A percentile compares a stretch with the other conserved stretches of the same genome.
phyloP scores from a whole-genome alignment of 2,888 invertebrate genomes.

The Phortica magna region DNA sequence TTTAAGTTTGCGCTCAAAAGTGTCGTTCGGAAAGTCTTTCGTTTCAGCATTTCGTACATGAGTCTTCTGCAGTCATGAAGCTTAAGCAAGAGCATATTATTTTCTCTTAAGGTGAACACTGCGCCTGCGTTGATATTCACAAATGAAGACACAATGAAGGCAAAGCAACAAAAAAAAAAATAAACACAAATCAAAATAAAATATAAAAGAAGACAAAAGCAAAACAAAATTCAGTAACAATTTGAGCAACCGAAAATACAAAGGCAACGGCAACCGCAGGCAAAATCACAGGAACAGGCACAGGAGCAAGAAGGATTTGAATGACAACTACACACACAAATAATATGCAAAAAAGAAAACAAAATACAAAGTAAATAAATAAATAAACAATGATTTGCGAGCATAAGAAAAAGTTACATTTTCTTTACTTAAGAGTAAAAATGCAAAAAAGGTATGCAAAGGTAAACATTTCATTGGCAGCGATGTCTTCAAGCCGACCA shows the following conservation, averaged over 20 bases:
- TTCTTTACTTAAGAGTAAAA: background rate
- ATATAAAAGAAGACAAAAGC: slow-evolving; percentile 8
- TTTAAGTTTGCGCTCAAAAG: too few species aligned
- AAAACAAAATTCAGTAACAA: background rate
- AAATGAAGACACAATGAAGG: slow-evolving; percentile 5
- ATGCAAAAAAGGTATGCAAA: background rate
- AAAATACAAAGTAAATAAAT: too few species aligned
- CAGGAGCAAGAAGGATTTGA: too few species aligned
- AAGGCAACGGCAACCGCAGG: background rate
- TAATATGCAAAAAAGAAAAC: too few species aligned
- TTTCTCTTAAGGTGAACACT: slow-evolving; percentile 8
- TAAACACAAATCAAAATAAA: background rate
- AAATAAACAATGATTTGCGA: too few species aligned
- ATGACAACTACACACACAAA: too few species aligned
- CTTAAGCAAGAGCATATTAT: background rate
- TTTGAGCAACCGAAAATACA: background rate
- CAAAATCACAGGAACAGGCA: too few species aligned
- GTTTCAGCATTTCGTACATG: background rate
- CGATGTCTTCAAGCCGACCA: too few species aligned
- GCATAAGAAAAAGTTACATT: too few species aligned
- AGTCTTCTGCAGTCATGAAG: background rate
- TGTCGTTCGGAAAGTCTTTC: background rate
- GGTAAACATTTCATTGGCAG: slow-evolving; percentile 24
- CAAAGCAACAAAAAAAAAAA: background rate
- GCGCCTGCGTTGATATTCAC: slow-evolving; percentile 10